Evolutionary conservation across 2,113 vertebrate genomes (phyloP), one percentile per base, ranked within the genome.

Genomic region (Actenoides lindsayi): DNA sequence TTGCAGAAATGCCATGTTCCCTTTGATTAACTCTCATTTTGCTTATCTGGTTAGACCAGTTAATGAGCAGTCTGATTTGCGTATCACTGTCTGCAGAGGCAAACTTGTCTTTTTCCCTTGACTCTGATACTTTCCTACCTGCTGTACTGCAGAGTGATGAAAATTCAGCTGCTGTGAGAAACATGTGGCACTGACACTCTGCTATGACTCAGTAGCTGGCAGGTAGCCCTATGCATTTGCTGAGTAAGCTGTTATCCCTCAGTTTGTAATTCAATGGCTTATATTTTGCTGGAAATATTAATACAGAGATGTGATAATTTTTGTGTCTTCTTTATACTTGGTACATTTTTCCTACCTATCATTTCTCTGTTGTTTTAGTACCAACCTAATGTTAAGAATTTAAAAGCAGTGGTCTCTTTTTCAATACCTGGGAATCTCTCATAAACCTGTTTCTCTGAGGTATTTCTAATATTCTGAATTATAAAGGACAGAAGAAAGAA

Each of bases 191-290:
- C 28, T 19, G 6, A 41, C 44, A 74, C 31, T n/a, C 44, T 3
- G n/a, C 68, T 46, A 1, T 70, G 82, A 93, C 81, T 93, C 87
- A 59, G 28, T 30, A 78, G 81, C 90, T 96, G 95, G 73, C 90
- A 84, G 74, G 57, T 23, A 70, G 81, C 74, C 77, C 57, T n/a
- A 2, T 0, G 9, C 31, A 8, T 78, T 60, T 91, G 87, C 95
- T 91, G 94, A 91, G 69, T 84, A 87, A 95, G 65, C 37, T 89
- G n/a, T 68, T 89, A 78, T 50, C 87, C 44, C 69, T 24, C 46
- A 87, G 56, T 75, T 68, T 94, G 74, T 62, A 75, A 74, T 86
- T 75, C 42, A 75, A 11, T 79, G 46, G 28, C 46, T 96, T 63
- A 2, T 71, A 21, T 51, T 84, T 84, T 68, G 23, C 54, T 89